Base-by-base conservation (phyloP, 2,797 vertebrate species). In the Spinibarbus caldwelli region DNA sequence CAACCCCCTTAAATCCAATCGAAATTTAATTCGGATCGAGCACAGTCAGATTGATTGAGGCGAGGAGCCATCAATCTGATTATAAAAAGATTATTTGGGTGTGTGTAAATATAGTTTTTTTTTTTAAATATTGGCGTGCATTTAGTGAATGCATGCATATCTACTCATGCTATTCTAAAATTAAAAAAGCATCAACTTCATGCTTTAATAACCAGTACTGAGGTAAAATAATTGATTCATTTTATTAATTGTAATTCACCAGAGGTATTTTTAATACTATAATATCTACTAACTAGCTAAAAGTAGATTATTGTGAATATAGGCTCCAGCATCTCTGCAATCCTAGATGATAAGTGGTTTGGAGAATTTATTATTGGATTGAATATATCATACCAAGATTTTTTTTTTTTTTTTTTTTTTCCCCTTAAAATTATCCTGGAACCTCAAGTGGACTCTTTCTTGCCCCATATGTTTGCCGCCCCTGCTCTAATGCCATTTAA, bases 401-500 rank as follows among this genome's bases (percentile, higher is more conserved):
- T 38, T 2, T 1, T n/a, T n/a, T n/a, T n/a, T n/a, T n/a, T n/a
- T n/a, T n/a, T n/a, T n/a, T n/a, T n/a, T n/a, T n/a, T n/a, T n/a
- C n/a, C n/a, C n/a, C n/a, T n/a, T n/a, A n/a, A n/a, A n/a, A 15
- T 76, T 11, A n/a, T 54, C 23, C 19, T 76, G 0, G 47, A 77
- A n/a, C 11, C 73, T 77, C 6, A 34, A 31, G 54, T 36, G 1
- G 4, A 8, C 19, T 36, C 21, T 8, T 76, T 12, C 47, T 54
- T 34, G 49, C 2, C 29, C 6, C 47, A n/a, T 34, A 31, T 57
- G 34, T 77, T 57, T 57, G 4, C 7, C 3, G 0, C n/a, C 4
- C 23, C 17, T 43, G 12, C 43, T 64, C 29, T 49, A 49, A 75
- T 38, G 41, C 57, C 31, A 64, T 83, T 83, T 38, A 83, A 66